Evolutionary conservation across 1,140 invertebrate species (phyloP), one percentile per base, ranked within the genome.

Genomic region (Holotrichia oblita): DNA sequence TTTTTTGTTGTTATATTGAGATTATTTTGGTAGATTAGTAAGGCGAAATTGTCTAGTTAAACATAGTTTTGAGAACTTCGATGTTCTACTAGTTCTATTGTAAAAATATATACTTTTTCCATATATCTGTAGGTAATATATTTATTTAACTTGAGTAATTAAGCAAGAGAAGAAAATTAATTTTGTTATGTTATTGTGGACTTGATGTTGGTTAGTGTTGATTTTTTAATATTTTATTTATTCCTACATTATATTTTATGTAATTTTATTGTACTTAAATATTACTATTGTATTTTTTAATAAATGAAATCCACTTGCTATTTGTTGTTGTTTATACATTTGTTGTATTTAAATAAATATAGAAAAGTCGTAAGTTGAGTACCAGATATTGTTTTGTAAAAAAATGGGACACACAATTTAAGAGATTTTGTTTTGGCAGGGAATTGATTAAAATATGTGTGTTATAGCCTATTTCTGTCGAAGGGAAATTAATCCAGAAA

Each of bases 221-320:
- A 69, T 69, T 27, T 69, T 69, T 69, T 34, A 69, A 55, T 69
- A 69, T 69, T 69, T 34, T 69, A 69, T 69, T 69, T 69, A 69
- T 69, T 69, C 2, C 1, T 69, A 27, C 22, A 69, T 69, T 22
- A 27, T 69, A 27, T 27, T 7, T 22, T 64, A 27, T 69, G n/a
- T 14, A 14, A 34, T 69, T 69, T 69, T 69, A 69, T 69, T 69
- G 61, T 69, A 69, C 61, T 69, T 69, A 69, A 69, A 27, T 34
- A 69, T 55, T 55, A 34, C 27, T 34, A 34, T 34, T 34, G 27
- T 34, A 34, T 34, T 34, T 34, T 34, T 34, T 34, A 34, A 34
- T 34, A 34, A 34, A 34, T 34, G 27, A 34, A 34, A 34, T 34
- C 4, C 27, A 34, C 27, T 34, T 34, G 4, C 27, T 34, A 34